phyloP scores from a whole-genome alignment of 2,113 vertebrate genomes.

The Vulpes vulpes region DNA sequence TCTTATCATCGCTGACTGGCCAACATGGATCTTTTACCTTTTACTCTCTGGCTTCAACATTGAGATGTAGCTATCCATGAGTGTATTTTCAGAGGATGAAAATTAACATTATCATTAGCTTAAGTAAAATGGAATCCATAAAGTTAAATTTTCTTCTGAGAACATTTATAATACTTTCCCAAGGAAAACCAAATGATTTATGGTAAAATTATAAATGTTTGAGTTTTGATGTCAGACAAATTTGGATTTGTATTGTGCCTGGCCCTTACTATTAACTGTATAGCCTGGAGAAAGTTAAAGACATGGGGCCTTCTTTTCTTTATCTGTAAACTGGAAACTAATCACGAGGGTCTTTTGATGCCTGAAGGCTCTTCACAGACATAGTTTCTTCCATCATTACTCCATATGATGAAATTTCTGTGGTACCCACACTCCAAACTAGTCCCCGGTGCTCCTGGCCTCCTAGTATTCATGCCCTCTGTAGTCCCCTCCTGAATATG shows the following conservation, averaged over 20 bases:
- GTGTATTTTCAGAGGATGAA: background rate
- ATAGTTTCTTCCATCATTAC: background rate
- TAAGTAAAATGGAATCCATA: background rate
- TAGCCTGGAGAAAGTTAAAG: background rate
- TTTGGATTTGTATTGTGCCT: background rate
- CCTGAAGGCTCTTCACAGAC: background rate
- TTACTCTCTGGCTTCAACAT: background rate
- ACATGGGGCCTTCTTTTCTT: background rate
- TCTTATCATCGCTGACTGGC: background rate
- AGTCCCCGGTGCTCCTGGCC: background rate
- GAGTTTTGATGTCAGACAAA: background rate
- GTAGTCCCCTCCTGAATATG: background rate
- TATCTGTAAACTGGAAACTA: background rate
- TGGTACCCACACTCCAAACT: background rate
- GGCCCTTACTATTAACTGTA: background rate
- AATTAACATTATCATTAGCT: background rate
- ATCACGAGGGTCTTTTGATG: background rate
- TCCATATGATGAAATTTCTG: background rate
- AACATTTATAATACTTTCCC: background rate
- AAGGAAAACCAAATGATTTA: background rate
- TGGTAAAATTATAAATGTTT: background rate
- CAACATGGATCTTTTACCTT: background rate
- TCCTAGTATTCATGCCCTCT: background rate
- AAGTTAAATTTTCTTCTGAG: background rate
- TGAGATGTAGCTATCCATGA: background rate